phyloP scores from a whole-genome alignment of 2,888 invertebrate genomes.

The Liodrosophila aerea region DNA sequence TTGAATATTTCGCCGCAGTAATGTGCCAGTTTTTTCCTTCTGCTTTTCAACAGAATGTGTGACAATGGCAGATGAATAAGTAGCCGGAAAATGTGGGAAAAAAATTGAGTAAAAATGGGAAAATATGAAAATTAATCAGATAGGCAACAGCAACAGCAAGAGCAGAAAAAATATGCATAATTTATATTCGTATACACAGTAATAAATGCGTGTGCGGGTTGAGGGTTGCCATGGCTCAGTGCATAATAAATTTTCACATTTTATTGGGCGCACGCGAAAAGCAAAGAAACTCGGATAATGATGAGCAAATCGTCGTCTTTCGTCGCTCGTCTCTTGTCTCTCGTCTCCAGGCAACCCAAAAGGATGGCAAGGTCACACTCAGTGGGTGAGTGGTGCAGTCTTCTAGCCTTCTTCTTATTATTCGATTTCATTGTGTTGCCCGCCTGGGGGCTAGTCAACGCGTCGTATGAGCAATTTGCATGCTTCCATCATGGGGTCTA shows the following conservation, averaged over 20 bases:
- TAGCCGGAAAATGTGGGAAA: constrained; percentile 4
- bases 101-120: constrained; percentile 9
- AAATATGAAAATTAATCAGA: constrained; percentile 54
- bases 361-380: constrained; percentile 33
- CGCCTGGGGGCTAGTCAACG: constrained; percentile 28
- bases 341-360: constrained; percentile 29
- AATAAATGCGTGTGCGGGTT: constrained; percentile 41
- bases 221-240: constrained; percentile 14
- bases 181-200: constrained; percentile 39
- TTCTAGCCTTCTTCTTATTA: too few relatives aligned
- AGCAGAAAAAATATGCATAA: constrained; percentile 28
- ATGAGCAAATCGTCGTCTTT: constrained; percentile 22
- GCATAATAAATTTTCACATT: constrained; percentile 48
- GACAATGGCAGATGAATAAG: constrained; percentile 43
- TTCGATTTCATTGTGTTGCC: constrained; percentile 22
- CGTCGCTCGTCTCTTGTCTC: constrained; percentile 8
- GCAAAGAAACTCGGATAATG: constrained; percentile 31
- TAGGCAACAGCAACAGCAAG: constrained; percentile 24
- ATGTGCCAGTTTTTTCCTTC: constrained; percentile 18
- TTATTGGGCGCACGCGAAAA: constrained; percentile 43
- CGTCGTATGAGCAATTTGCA: constrained; percentile 62
- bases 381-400: constrained; percentile 4
- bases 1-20: constrained; percentile 37
- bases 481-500: constrained; percentile 43
- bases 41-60: constrained; percentile 12